Percentiles rank a stretch among this genome's conserved stretches.
phyloP scores from a whole-genome alignment of 2,888 invertebrate species.

The Allygus modestus region DNA sequence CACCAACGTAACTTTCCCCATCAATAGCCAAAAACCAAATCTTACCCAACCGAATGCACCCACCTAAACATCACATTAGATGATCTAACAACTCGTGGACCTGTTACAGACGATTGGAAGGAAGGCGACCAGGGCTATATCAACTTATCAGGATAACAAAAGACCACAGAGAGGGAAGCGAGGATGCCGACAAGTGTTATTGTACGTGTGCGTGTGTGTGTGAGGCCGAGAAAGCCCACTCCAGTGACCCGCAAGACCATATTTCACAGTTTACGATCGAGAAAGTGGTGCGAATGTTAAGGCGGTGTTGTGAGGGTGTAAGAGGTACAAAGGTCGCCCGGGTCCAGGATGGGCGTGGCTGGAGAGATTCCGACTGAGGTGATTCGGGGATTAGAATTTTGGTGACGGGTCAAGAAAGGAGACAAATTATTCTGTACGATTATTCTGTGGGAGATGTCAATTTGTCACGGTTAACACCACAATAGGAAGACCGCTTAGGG shows the following conservation, averaged over 20 bases:
- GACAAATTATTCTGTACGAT: background rate
- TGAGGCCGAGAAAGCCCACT: slow-evolving; percentile 31
- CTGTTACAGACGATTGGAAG: background rate
- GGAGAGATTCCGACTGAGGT: background rate
- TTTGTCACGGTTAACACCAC: background rate
- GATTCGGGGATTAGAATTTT: background rate
- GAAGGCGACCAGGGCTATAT: background rate
- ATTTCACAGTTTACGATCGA: slow-evolving; percentile 20
- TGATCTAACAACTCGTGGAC: background rate
- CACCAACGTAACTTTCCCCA: too few relatives aligned
- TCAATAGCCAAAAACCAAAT: too few relatives aligned
- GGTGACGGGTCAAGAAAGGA: background rate
- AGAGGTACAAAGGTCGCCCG: background rate
- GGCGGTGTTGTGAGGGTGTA: background rate
- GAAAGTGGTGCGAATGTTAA: slow-evolving; percentile 15
- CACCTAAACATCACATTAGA: background rate
- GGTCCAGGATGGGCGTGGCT: slow-evolving; percentile 1
- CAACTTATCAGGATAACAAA: background rate
- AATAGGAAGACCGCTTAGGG: slow-evolving; percentile 2
- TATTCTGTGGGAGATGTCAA: background rate
- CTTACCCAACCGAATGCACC: too few relatives aligned
- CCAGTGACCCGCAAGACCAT: slow-evolving; percentile 27
- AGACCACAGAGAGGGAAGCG: slow-evolving; percentile 5
- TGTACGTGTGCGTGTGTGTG: slow-evolving; percentile 34
- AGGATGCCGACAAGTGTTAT: background rate